Base-by-base conservation (phyloP, 2,888 invertebrate genomes). In the Trichacis sp. region DNA sequence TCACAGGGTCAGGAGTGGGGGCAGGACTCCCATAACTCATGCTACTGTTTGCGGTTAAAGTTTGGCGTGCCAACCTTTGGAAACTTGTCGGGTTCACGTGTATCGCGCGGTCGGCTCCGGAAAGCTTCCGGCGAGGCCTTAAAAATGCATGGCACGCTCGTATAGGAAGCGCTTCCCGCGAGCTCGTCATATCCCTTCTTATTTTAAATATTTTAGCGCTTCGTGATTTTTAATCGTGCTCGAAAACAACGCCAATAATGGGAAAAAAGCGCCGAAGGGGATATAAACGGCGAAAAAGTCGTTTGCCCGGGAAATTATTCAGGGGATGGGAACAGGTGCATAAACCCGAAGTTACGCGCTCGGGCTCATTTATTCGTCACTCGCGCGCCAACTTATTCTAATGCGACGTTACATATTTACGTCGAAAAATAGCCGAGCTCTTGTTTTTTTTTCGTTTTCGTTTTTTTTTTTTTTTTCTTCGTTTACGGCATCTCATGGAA, bases 131-230 rank as follows among this genome's bases (percentile, higher is more conserved):
- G 66, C 45, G 24, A 3, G 3, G 8, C 24, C 65, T 73, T 77
- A 82, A 81, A 81, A 81, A 82, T 82, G 69, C 76, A 81, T 75
- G 74, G 69, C 70, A 74, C 77, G 78, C 77, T 81, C 80, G 77
- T 74, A 80, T 73, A 76, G 79, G 77, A 77, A 80, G 76, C 77
- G 74, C 74, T n/a, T 76, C 67, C 68, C 70, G 72, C 71, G 76
- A 75, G 73, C 73, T 75, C 57, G 62, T 65, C 43, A 49, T 48
- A 55, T 56, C 57, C 50, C 55, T 49, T 63, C 47, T 54, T 50
- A 2, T 11, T 33, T 33, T 33, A 2, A 33, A 33, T 33, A 33
- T 11, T 33, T n/a, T 9, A 33, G 2, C 33, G 33, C 33, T 33
- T 33, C 9, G 9, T 33, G 33, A 33, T 33, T 33, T 33, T 33